These are phyloP conservation scores for Trididemnum nubilum DNA, from an alignment of 23 tunicate genomes.

Conservation along the genomic window DNA sequence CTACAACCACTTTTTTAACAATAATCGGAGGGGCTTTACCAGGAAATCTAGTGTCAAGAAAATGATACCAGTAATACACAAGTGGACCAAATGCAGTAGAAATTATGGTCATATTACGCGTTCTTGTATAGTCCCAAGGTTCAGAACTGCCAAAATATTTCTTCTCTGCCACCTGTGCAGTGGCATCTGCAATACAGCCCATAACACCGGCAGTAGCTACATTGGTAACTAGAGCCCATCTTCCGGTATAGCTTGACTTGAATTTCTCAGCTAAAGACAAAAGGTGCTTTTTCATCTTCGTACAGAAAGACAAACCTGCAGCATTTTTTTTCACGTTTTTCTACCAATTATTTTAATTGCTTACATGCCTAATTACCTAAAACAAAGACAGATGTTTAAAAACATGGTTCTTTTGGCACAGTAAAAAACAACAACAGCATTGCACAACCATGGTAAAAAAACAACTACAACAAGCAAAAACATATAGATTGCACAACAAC, in stretches of 20 bases:
- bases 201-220: conserved; percentile 69
- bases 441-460: too few species aligned
- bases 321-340: not conserved
- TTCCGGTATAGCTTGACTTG: conserved; percentile 50
- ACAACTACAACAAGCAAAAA: too few species aligned
- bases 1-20: conserved; percentile 46
- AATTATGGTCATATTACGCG: conserved; percentile 53
- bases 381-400: too few species aligned
- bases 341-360: too few species aligned
- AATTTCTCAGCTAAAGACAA: not conserved
- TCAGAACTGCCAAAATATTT: not conserved
- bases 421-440: too few species aligned
- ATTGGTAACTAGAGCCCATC: conserved; percentile 71
- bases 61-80: conserved; percentile 80
- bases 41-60: conserved; percentile 65
- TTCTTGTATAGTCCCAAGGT: conserved; percentile 44
- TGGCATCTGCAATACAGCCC: conserved; percentile 46
- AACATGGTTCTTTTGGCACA: too few species aligned
- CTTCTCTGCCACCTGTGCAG: conserved; percentile 49
- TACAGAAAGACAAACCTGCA: not conserved
- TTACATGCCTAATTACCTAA: too few species aligned
- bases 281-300: not conserved
- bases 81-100: conserved; percentile 62
- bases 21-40: conserved; percentile 37
- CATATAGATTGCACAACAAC: too few species aligned